Evolutionary conservation across 2,797 vertebrate species (phyloP).

Genomic region (Fringilla coelebs): DNA sequence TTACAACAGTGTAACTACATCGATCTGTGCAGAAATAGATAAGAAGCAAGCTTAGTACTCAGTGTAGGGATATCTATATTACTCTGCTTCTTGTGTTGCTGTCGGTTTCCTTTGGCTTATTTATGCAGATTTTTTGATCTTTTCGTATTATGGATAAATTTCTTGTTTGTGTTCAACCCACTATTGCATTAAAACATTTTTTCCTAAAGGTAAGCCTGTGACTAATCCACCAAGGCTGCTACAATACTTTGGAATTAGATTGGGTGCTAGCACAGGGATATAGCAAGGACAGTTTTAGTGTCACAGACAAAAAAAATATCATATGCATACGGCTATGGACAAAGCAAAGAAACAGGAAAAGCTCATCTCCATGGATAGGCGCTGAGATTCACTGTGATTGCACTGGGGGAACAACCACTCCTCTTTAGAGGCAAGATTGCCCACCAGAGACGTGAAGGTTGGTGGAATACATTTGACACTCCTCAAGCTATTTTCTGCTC

Average conservation of each 20-base stretch:
- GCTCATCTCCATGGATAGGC: not conserved
- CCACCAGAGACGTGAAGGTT: not conserved
- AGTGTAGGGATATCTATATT: not conserved
- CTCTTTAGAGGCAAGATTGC: not conserved
- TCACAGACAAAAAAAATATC: not conserved
- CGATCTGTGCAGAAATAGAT: not conserved
- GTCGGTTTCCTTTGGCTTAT: not conserved
- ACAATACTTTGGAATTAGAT: not conserved
- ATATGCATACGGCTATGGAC: not conserved
- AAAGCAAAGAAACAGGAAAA: not conserved
- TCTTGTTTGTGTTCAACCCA: not conserved
- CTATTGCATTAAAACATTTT: not conserved
- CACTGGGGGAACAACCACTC: not conserved
- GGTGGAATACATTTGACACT: not conserved
- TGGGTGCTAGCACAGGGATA: not conserved
- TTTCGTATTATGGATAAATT: not conserved
- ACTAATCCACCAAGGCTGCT: not conserved
- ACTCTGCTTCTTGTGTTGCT: not conserved
- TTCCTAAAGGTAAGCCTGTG: not conserved
- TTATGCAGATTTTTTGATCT: not conserved
- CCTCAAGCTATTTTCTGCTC: not conserved
- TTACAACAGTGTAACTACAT: not conserved
- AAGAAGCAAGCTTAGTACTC: not conserved
- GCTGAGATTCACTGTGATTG: not conserved
- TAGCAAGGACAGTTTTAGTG: not conserved